Conservation (phyloP, 1,140 invertebrate genomes). For the Papilio glaucus region DNA sequence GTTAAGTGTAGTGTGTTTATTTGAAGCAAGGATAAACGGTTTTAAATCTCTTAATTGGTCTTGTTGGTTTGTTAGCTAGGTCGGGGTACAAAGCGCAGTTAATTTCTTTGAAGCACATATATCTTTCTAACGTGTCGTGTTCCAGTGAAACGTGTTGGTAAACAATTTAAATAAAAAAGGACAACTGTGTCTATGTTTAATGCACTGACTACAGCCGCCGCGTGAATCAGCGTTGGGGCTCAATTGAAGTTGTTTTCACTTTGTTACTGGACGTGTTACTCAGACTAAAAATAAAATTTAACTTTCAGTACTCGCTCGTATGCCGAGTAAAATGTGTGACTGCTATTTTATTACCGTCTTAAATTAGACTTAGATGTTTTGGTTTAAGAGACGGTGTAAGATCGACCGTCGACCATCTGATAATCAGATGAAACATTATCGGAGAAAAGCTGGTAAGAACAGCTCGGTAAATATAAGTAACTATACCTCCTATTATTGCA, state of each 20-base stretch:
- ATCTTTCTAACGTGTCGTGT: constrained; percentile 12
- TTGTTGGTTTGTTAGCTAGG: background rate
- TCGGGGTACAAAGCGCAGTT: constrained; percentile 1
- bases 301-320: background rate
- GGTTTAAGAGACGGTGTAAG: no score
- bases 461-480: no score
- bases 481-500: no score
- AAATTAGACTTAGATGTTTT: constrained; percentile 6
- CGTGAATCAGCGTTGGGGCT: constrained; percentile 6
- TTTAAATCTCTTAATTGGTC: background rate
- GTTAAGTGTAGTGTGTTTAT: background rate
- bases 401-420: no score
- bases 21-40: background rate
- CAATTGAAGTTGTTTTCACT: constrained; percentile 9
- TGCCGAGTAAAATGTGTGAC: constrained; percentile 7
- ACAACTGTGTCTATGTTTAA: constrained; percentile 9
- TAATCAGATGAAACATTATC: no score
- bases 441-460: no score
- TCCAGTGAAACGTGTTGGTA: constrained; percentile 20
- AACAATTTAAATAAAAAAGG: constrained; percentile 11
- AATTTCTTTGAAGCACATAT: constrained; percentile 17
- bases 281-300: background rate
- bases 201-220: background rate
- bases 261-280: constrained; percentile 16
- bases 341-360: constrained; percentile 8